Conservation (phyloP, 2,888 invertebrate species). For the Allygus modestus region DNA sequence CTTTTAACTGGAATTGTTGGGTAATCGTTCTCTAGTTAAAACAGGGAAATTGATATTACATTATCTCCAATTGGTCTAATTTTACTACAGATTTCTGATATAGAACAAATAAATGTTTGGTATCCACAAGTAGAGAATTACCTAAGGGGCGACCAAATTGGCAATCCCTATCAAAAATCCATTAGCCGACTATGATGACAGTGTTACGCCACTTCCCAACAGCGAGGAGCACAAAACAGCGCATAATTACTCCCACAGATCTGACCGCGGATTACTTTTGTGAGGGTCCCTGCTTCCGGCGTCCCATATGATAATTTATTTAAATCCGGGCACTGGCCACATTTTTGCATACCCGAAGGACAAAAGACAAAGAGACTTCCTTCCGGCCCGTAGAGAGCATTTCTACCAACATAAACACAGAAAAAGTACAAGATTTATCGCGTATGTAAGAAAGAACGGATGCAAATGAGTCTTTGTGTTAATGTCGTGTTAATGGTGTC, state of each 20-base stretch:
- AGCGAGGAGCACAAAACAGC: background rate
- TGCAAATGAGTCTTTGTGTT: conserved; percentile 31
- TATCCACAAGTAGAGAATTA: too few relatives aligned
- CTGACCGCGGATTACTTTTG: conserved; percentile 33
- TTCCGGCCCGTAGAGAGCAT: conserved; percentile 58
- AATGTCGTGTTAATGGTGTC: conserved; percentile 35
- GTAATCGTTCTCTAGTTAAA: too few relatives aligned
- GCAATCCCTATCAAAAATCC: background rate
- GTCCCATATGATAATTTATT: conserved; percentile 61
- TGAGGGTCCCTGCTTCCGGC: conserved; percentile 40
- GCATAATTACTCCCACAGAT: conserved; percentile 45
- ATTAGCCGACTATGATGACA: background rate
- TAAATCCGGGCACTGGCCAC: conserved; percentile 46
- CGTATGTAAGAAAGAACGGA: conserved; percentile 34
- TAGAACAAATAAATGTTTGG: too few relatives aligned
- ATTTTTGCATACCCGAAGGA: conserved; percentile 62
- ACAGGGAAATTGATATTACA: too few relatives aligned
- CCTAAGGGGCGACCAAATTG: too few relatives aligned
- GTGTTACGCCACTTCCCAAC: background rate
- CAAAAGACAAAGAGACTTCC: conserved; percentile 61
- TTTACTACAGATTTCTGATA: too few relatives aligned
- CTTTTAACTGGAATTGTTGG: too few relatives aligned
- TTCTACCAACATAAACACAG: conserved; percentile 52
- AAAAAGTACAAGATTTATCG: conserved; percentile 54
- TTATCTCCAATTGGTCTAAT: too few relatives aligned